Evolutionary conservation across 2,113 vertebrate species (phyloP).

Genomic region (Rhabdornis inornatus): DNA sequence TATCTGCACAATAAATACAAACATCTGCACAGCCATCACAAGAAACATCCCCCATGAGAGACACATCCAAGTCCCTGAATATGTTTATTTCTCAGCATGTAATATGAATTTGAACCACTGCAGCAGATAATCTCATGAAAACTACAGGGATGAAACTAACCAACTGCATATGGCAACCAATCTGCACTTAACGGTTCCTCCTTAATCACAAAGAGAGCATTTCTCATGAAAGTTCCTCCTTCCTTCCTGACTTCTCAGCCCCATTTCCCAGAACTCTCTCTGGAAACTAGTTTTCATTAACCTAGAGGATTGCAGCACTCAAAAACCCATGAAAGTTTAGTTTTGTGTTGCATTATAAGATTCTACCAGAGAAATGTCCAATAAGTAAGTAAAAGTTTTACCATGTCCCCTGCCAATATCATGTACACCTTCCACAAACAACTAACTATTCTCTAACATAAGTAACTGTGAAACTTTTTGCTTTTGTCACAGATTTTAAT

Average conservation of each 20-base stretch:
- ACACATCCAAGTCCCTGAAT: neutral
- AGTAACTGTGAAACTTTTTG: neutral
- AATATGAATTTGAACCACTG: neutral
- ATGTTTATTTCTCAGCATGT: neutral
- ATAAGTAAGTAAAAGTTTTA: neutral
- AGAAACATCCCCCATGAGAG: neutral
- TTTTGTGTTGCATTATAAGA: neutral
- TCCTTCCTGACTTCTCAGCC: neutral
- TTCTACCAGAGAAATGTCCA: neutral
- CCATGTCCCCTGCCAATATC: neutral
- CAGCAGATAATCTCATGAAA: neutral
- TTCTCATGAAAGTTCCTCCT: neutral
- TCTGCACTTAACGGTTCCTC: neutral
- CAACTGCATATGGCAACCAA: neutral
- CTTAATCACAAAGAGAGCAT: neutral
- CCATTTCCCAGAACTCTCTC: neutral
- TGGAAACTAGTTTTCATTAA: neutral
- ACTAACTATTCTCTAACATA: neutral
- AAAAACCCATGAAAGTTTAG: neutral
- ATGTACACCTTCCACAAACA: neutral
- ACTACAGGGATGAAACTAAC: constrained; percentile 8
- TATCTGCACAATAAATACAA: neutral
- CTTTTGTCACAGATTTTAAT: neutral
- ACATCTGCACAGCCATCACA: neutral
- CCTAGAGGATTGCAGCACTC: neutral